A percentile compares a stretch with the other conserved stretches of the same genome.
Evolutionary conservation across 2,797 vertebrate species (phyloP).

Genomic region (Lophura swinhoii): DNA sequence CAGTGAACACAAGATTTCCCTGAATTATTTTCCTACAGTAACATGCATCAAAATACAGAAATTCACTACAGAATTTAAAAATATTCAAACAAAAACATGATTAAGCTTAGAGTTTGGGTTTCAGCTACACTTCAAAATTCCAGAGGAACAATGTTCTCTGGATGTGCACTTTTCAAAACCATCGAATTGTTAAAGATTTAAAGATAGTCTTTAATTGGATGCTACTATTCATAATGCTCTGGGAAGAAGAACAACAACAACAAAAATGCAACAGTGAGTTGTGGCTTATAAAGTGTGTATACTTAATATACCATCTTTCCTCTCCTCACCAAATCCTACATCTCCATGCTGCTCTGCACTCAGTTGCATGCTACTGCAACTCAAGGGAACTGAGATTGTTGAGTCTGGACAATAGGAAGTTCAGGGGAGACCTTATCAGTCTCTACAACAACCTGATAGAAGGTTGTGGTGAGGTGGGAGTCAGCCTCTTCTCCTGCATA

Average conservation of each 20-base stretch:
- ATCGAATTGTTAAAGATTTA: background rate
- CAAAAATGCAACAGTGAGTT: background rate
- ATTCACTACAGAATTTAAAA: background rate
- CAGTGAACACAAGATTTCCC: background rate
- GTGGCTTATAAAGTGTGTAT: background rate
- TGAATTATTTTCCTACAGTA: background rate
- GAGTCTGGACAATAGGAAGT: no score
- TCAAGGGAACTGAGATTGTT: no score
- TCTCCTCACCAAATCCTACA: background rate
- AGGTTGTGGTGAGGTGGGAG: no score
- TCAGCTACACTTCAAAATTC: background rate
- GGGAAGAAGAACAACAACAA: background rate
- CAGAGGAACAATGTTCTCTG: background rate
- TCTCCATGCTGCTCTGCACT: rapidly evolving
- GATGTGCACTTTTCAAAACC: background rate
- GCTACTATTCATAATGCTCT: background rate
- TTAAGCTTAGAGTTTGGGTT: background rate
- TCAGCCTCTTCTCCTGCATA: no score
- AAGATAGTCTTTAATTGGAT: background rate
- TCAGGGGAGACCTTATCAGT: no score
- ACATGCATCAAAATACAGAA: background rate
- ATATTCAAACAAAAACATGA: background rate
- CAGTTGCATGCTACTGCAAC: background rate
- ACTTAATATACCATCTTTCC: background rate
- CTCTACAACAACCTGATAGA: no score